Base-by-base conservation (phyloP, 2,113 vertebrate genomes). In the Antigone vipio region DNA sequence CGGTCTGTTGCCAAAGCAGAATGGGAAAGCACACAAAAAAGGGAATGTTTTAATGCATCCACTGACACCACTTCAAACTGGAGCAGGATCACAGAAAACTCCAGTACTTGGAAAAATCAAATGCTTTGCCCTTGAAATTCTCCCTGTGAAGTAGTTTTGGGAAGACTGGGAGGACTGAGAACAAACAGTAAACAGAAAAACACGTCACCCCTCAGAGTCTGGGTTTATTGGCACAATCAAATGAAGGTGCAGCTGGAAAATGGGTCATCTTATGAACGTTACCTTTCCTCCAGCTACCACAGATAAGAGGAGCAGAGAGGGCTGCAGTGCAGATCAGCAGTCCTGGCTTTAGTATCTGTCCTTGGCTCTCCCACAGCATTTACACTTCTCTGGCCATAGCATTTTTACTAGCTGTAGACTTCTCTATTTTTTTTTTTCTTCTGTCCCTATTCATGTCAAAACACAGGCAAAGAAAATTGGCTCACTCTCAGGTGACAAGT, bases 1-100 rank as follows among this genome's bases (percentile, higher is more conserved):
- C 17, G 0, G 44, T 49, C 76, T 38, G 44, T 73, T 97, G 96
- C 96, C 96, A 97, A 92, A 95, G 81, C 38, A 92, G 91, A 95
- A 71, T 34, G 81, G 91, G 87, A 95, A 95, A 95, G 71, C 74
- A 82, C 69, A 94, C 86, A 94, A 89, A 96, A 97, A 95, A 87
- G 91, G 93, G 89, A 95, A 95, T 91, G 59, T 95, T 95, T 95
- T 89, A 96, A 93, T 88, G 84, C 87, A 79, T 89, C 71, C 58
- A 91, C 49, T 93, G 89, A 96, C 87, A 96, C 89, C 84, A 85
- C 87, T 95, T 91, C 73, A 85, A 71, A 92, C 49, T 96, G 93
- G 91, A 96, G 91, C 62, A 59, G 88, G 81, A 92, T 96, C 91
- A 95, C 82, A 95, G 85, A 78, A 85, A 88, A 55, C 91, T 69